These are phyloP conservation scores for Chelonus insularis DNA, from an alignment of 1,140 invertebrate genomes.

Conservation along the genomic window DNA sequence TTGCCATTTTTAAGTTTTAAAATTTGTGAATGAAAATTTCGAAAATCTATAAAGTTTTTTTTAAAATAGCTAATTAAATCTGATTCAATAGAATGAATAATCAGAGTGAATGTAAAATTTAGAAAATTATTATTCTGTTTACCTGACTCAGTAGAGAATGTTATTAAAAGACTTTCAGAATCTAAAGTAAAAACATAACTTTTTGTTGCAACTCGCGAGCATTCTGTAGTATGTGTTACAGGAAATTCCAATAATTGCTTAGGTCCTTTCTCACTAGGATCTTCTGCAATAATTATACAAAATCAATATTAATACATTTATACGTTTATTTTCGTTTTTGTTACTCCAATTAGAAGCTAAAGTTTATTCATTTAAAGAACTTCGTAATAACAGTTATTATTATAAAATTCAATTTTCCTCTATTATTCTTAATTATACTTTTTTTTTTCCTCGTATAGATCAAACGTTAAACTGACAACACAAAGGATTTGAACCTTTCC, in stretches of 20 bases:
- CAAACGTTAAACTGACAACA: slow-evolving; percentile 16
- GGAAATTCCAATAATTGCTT: slow-evolving; percentile 67
- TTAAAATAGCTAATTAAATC: too few species aligned
- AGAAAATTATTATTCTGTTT: slow-evolving; percentile 15
- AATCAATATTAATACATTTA: background rate
- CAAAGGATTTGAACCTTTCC: slow-evolving; percentile 13
- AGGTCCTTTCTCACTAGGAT: slow-evolving; percentile 38
- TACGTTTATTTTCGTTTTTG: too few species aligned
- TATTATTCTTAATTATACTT: background rate
- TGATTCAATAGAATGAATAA: too few species aligned
- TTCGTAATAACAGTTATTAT: background rate
- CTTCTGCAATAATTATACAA: slow-evolving; percentile 36
- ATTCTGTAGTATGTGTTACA: slow-evolving; percentile 69
- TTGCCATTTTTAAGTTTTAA: slow-evolving; percentile 77
- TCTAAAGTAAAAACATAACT: slow-evolving; percentile 73
- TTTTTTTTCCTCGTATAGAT: background rate
- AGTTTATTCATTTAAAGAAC: background rate
- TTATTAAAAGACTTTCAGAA: slow-evolving; percentile 65
- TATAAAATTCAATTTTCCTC: background rate
- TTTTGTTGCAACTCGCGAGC: slow-evolving; percentile 66
- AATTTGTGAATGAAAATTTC: slow-evolving; percentile 77
- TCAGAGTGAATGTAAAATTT: background rate
- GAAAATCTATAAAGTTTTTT: slow-evolving; percentile 70
- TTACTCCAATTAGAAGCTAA: background rate
- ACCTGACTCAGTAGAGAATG: slow-evolving; percentile 59